phyloP scores from a whole-genome alignment of 1,140 invertebrate genomes.

The Goniozus legneri region DNA sequence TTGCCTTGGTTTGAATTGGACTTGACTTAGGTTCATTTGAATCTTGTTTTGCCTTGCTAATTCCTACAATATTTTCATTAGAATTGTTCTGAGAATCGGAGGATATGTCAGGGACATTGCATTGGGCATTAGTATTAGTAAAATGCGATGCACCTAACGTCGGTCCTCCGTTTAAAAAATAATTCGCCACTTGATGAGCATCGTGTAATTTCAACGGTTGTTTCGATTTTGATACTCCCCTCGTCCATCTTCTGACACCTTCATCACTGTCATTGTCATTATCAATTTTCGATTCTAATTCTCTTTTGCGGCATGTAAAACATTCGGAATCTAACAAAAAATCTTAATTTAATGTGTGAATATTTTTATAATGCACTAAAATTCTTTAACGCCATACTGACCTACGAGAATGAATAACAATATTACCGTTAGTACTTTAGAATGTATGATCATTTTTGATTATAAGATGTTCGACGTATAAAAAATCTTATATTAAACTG shows the following conservation, averaged over 20 bases:
- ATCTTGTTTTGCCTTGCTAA: not conserved
- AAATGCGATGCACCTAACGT: slow-evolving; percentile 17
- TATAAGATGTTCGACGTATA: too few relatives aligned
- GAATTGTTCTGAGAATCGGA: not conserved
- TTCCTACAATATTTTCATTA: not conserved
- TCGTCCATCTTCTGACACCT: slow-evolving; percentile 10
- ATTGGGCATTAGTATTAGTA: not conserved
- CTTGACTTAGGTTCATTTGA: too few relatives aligned
- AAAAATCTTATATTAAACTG: too few relatives aligned
- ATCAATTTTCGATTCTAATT: slow-evolving; percentile 13
- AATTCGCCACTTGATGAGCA: slow-evolving; percentile 32
- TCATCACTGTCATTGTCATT: slow-evolving; percentile 10
- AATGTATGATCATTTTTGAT: too few relatives aligned
- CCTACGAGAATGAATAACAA: too few relatives aligned
- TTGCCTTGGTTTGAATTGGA: not conserved
- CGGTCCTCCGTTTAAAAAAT: slow-evolving; percentile 35
- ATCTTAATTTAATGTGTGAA: too few relatives aligned
- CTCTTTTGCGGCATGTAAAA: slow-evolving; percentile 9
- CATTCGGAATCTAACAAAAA: slow-evolving; percentile 15
- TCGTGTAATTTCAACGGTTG: slow-evolving; percentile 19
- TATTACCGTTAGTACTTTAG: too few relatives aligned
- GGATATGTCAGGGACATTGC: not conserved
- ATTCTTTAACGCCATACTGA: too few relatives aligned
- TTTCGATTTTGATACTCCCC: slow-evolving; percentile 16
- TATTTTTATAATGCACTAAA: too few relatives aligned